Evolutionary conservation across 2,113 vertebrate species (phyloP).

Genomic region (Archocentrus centrarchus): DNA sequence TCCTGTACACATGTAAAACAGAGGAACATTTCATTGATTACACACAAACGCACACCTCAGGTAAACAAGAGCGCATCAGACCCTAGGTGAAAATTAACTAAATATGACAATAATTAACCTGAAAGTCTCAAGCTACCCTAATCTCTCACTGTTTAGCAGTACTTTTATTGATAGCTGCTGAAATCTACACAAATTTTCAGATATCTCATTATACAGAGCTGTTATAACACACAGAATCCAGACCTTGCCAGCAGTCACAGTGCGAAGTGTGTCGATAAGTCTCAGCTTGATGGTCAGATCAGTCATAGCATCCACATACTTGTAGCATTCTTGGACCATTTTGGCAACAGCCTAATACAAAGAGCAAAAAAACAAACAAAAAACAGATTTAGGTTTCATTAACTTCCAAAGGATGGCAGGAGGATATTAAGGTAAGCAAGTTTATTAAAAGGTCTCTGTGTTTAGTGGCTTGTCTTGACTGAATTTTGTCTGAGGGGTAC

Average conservation of each 20-base stretch:
- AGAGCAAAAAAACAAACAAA: constrained; percentile 2
- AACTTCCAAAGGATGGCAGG: not conserved
- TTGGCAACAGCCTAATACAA: constrained; percentile 93
- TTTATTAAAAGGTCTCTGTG: not conserved
- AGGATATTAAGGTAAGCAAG: not conserved
- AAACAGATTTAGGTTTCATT: not conserved
- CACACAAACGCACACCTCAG: not conserved
- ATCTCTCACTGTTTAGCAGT: not conserved
- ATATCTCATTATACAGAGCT: not conserved
- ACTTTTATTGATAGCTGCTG: accelerated
- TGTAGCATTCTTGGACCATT: constrained; percentile 99
- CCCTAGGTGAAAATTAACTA: not conserved
- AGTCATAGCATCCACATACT: constrained; percentile 91
- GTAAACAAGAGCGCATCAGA: no score
- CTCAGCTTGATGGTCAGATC: constrained; percentile 93
- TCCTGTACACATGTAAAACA: not conserved
- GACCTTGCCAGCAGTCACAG: constrained; percentile 98
- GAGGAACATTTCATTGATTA: not conserved
- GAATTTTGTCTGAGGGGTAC: not conserved
- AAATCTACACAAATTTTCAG: not conserved
- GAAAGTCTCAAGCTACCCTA: not conserved
- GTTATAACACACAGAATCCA: constrained; percentile 6
- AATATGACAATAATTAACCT: not conserved
- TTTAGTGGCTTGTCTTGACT: not conserved
- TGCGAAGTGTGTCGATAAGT: constrained; percentile 95